These are phyloP conservation scores for Proales similis DNA, from an alignment of 1,140 invertebrate species.

Conservation along the genomic window DNA sequence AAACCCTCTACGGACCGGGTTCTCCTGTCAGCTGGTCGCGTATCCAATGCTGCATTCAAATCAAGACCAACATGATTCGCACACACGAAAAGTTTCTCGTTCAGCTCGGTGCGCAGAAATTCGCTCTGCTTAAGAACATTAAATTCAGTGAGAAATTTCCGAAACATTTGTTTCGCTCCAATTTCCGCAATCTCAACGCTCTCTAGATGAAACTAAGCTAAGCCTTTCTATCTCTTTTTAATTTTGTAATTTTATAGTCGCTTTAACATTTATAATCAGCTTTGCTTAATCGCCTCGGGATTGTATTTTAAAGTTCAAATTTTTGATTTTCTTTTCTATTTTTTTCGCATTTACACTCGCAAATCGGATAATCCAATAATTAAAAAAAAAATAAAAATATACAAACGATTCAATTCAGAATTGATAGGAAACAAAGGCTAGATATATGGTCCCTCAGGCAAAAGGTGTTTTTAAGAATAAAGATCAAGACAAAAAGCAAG, in stretches of 20 bases:
- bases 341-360: not conserved
- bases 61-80: slow-evolving; percentile 7
- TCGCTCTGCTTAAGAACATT: slow-evolving; percentile 8
- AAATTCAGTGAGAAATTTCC: slow-evolving; percentile 33
- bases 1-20: slow-evolving; percentile 1
- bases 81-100: slow-evolving; percentile 21
- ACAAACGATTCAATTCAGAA: not conserved
- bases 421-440: not conserved
- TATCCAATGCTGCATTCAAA: slow-evolving; percentile 27
- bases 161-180: not conserved
- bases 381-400: slow-evolving; percentile 26
- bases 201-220: not conserved
- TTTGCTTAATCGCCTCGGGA: not conserved
- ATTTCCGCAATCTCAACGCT: not conserved
- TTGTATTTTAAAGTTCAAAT: slow-evolving; percentile 3
- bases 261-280: slow-evolving; percentile 7
- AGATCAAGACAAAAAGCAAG: not conserved
- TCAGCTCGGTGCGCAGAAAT: slow-evolving; percentile 9
- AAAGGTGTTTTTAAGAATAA: not conserved
- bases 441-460: not conserved
- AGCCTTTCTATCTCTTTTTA: not conserved
- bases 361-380: slow-evolving; percentile 1
- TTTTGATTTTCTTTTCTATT: not conserved
- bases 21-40: slow-evolving; percentile 17
- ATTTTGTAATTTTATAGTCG: slow-evolving; percentile 25